Conservation (phyloP, 2,888 invertebrate genomes). For the Euphydryas editha region DNA sequence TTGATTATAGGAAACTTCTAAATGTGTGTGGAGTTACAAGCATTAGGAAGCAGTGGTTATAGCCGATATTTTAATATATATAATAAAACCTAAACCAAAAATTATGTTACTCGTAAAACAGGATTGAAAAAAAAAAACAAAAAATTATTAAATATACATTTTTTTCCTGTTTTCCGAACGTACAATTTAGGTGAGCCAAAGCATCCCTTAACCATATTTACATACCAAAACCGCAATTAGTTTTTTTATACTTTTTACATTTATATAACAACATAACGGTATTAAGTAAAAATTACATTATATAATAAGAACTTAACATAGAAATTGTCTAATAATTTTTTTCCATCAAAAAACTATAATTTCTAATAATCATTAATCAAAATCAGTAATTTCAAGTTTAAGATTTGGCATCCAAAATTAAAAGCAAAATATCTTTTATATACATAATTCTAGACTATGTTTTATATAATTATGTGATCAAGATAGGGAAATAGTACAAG, state of each 20-base stretch:
- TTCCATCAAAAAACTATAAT: constrained; percentile 7
- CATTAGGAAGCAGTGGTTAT: constrained; percentile 70
- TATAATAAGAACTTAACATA: constrained; percentile 5
- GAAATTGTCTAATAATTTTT: neutral
- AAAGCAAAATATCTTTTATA: neutral
- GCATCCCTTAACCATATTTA: constrained; percentile 20
- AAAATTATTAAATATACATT: neutral
- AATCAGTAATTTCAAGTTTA: neutral
- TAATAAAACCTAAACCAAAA: constrained; percentile 30
- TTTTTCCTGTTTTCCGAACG: constrained; percentile 19
- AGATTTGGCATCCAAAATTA: neutral
- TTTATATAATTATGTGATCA: neutral
- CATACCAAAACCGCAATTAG: constrained; percentile 24
- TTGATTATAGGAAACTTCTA: constrained; percentile 18
- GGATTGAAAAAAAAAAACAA: constrained; percentile 2
- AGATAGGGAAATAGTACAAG: neutral
- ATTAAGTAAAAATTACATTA: constrained; percentile 11
- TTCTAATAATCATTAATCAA: constrained; percentile 1
- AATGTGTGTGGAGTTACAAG: constrained; percentile 49
- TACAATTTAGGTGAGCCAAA: constrained; percentile 18
- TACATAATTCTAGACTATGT: neutral
- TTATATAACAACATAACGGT: constrained; percentile 12
- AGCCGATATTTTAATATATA: constrained; percentile 47
- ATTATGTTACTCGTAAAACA: constrained; percentile 22
- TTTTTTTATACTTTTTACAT: constrained; percentile 2